A percentile compares a stretch with the other conserved stretches of the same genome.
Conservation (phyloP, 2,797 vertebrate genomes). For the Pelodytes ibericus region DNA sequence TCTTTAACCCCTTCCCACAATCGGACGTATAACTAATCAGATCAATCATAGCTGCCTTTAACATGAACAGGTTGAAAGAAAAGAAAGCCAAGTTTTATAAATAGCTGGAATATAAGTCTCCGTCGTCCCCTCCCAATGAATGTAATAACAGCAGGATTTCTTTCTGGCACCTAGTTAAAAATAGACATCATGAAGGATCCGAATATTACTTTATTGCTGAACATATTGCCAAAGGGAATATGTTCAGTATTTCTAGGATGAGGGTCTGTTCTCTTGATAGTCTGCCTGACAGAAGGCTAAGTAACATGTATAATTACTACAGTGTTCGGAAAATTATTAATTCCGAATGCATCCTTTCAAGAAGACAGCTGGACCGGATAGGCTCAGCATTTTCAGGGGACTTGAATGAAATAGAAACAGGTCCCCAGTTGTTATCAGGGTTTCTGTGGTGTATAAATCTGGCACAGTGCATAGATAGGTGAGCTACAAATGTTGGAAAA, state of each 20-base stretch:
- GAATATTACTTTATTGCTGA: constrained; percentile 31
- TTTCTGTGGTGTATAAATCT: no score
- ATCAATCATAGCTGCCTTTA: no score
- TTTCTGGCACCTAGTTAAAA: constrained; percentile 39
- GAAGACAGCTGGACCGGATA: background rate
- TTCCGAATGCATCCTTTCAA: constrained; percentile 11
- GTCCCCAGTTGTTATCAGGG: no score
- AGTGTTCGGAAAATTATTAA: constrained; percentile 3
- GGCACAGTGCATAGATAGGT: no score
- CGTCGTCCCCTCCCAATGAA: constrained; percentile 6
- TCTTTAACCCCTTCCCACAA: no score
- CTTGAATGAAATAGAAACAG: no score
- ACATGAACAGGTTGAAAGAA: background rate
- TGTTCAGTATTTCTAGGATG: constrained; percentile 25
- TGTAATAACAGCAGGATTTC: constrained; percentile 25
- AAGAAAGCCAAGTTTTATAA: background rate
- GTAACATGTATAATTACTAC: constrained; percentile 30
- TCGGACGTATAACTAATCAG: no score
- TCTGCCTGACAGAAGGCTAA: constrained; percentile 14
- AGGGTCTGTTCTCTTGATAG: constrained; percentile 34
- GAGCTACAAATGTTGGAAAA: no score
- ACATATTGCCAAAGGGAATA: constrained; percentile 25
- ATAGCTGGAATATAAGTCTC: constrained; percentile 9
- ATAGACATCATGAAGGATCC: constrained; percentile 29
- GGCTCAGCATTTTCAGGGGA: no score